A percentile compares a stretch with the other conserved stretches of the same genome.
Evolutionary conservation across 2,113 vertebrate species (phyloP).

Genomic region (Percina caprodes): DNA sequence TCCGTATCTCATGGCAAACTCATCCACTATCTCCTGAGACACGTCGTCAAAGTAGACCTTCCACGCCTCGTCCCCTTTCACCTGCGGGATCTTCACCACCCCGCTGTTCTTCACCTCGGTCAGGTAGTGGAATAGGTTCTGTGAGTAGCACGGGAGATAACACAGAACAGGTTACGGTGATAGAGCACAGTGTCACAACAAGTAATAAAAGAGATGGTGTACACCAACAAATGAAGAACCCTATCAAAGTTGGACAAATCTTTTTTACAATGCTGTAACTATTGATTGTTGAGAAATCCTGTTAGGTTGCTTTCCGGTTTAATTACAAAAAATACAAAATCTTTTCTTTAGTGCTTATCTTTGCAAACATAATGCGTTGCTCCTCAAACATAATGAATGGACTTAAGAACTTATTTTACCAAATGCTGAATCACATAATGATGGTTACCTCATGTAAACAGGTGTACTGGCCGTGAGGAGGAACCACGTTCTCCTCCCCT

Average conservation of each 20-base stretch:
- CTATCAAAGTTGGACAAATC: background rate
- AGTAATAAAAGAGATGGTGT: conserved; percentile 10
- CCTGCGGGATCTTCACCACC: conserved; percentile 93
- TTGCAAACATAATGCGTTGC: conserved; percentile 1
- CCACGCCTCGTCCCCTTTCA: conserved; percentile 97
- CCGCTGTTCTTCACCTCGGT: conserved; percentile 93
- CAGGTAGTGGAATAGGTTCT: conserved; percentile 97
- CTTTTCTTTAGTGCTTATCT: background rate
- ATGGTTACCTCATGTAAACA: conserved; percentile 95
- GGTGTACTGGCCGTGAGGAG: conserved; percentile 97
- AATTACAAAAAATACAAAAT: background rate
- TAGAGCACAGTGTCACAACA: conserved; percentile 27
- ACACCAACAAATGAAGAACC: background rate
- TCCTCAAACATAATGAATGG: background rate
- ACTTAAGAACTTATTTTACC: background rate
- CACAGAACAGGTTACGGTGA: conserved; percentile 25
- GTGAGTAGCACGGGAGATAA: conserved; percentile 54
- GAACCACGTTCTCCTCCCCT: conserved; percentile 96
- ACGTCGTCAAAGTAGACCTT: conserved; percentile 97
- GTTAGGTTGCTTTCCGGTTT: background rate
- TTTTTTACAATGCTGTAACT: background rate
- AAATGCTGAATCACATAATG: background rate
- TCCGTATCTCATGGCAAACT: conserved; percentile 98
- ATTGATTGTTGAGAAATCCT: background rate
- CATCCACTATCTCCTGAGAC: conserved; percentile 98